Evolutionary conservation across 2,888 invertebrate genomes (phyloP), one percentile per base, ranked within the genome.

Genomic region (Spodoptera picta): DNA sequence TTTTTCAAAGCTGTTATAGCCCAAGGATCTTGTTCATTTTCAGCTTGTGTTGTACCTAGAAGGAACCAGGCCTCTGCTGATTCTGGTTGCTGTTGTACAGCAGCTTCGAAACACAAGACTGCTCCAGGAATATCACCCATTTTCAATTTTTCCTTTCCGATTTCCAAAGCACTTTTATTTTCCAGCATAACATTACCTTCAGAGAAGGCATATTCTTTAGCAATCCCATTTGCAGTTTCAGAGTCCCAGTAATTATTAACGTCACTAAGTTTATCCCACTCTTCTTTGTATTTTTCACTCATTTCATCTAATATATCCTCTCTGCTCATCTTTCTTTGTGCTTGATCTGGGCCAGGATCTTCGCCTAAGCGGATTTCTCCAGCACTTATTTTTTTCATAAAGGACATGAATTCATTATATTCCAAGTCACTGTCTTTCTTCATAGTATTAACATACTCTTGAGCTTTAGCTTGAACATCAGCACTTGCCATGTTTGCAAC

Each of bases 11-110:
- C 99, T 50, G 97, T 96, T 81, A 99, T 99, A 10, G 99, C 99
- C 77, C 96, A 95, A 3, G 98, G 97, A 91, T 99, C 99, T 93
- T 97, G 99, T 94, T 99, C 99, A 94, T 99, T 99, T 95, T 99
- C 99, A 45, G 99, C 98, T 90, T 99, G 99, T 41, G 98, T 97
- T 56, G 97, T 97, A 10, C 99, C 99, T 51, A 99, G 93, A 43
- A 97, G 93, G 69, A 97, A 96, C 99, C 99, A 99, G 1, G 97
- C 97, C 90, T 98, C 97, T 0, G 96, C 95, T 83, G 97, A 97
- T 54, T 96, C 95, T 2, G 97, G 96, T 53, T 97, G 95, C 85
- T 98, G 97, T 83, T 98, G 97, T 3, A 97, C 98, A 10, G 99
- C 99, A 55, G 98, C 98, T 93, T 99, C 99, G 92, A 99, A 99